These are phyloP conservation scores for Hirtodrosophila trivittata DNA, from an alignment of 2,888 invertebrate genomes.

Conservation along the genomic window DNA sequence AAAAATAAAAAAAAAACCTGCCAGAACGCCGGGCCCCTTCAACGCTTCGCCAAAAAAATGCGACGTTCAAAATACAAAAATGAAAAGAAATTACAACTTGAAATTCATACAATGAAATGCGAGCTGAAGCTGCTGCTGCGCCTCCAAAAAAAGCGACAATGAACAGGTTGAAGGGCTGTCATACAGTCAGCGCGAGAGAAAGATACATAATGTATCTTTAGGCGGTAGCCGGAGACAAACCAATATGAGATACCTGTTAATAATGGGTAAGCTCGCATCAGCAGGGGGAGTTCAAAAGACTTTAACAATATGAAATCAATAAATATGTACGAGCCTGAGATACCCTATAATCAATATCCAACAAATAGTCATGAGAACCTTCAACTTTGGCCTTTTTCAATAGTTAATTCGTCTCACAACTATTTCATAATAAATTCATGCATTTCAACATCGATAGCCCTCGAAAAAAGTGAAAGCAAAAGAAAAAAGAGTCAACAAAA, in stretches of 20 bases:
- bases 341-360: too few species aligned
- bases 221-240: too few species aligned
- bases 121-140: slow-evolving; percentile 12
- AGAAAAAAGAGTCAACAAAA: slow-evolving; percentile 3
- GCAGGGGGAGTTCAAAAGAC: too few species aligned
- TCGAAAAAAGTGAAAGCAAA: slow-evolving; percentile 49
- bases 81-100: slow-evolving; percentile 71
- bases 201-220: slow-evolving; percentile 36
- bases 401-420: neutral
- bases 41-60: slow-evolving; percentile 29
- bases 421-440: slow-evolving; percentile 37
- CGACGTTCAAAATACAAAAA: slow-evolving; percentile 28
- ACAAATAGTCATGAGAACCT: too few species aligned
- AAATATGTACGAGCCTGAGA: too few species aligned
- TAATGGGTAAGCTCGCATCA: too few species aligned
- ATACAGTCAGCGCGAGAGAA: slow-evolving; percentile 9
- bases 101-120: slow-evolving; percentile 58
- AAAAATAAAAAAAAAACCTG: slow-evolving; percentile 42
- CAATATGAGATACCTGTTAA: too few species aligned
- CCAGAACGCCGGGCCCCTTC: slow-evolving; percentile 43
- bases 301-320: too few species aligned
- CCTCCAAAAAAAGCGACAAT: slow-evolving; percentile 22
- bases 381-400: too few species aligned
- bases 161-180: slow-evolving; percentile 57
- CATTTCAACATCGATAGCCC: slow-evolving; percentile 14